These are phyloP conservation scores for Mycalesis mineus DNA, from an alignment of 2,888 invertebrate genomes.

Conservation along the genomic window DNA sequence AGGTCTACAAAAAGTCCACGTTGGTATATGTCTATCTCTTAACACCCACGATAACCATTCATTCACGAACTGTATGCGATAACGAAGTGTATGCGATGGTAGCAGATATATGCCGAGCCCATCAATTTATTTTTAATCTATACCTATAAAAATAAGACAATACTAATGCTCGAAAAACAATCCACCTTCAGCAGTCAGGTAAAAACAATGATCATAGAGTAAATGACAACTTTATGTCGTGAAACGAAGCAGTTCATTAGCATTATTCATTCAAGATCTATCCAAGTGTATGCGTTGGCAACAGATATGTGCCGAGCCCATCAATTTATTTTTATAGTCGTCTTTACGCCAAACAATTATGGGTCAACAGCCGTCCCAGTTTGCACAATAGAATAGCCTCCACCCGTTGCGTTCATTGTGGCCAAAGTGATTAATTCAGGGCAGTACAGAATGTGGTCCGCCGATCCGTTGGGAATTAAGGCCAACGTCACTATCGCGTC, in stretches of 20 bases:
- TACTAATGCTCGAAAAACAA: no score
- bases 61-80: not conserved
- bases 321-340: slow-evolving; percentile 24
- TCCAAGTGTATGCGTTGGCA: not conserved
- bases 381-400: slow-evolving; percentile 43
- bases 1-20: no score
- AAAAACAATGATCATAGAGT: no score
- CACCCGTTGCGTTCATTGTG: slow-evolving; percentile 54
- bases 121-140: slow-evolving; percentile 26
- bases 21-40: no score
- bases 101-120: not conserved
- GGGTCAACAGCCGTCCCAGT: slow-evolving; percentile 57
- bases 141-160: no score
- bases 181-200: no score
- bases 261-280: not conserved
- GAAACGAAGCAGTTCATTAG: not conserved
- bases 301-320: not conserved
- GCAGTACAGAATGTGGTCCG: slow-evolving; percentile 54
- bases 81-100: not conserved
- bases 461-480: slow-evolving; percentile 69
- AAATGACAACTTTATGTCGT: no score
- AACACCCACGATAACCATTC: no score
- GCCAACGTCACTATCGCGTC: slow-evolving; percentile 50
- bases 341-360: slow-evolving; percentile 27
- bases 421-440: slow-evolving; percentile 70